Base-by-base conservation (phyloP, 2,888 invertebrate genomes). In the Conchocele bisecta region DNA sequence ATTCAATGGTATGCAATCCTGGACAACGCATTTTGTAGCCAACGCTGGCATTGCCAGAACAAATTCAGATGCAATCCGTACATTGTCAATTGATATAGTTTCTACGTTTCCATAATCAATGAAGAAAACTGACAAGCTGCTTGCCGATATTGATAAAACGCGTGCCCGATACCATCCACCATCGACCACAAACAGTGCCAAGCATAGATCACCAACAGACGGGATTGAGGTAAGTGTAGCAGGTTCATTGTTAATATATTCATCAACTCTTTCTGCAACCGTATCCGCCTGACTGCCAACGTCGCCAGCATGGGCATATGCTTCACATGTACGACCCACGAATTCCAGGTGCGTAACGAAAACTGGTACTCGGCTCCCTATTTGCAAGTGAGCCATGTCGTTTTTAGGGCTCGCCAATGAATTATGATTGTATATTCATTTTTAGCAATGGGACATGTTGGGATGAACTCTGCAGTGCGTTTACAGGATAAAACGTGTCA, bases 101-200 rank as follows among this genome's bases (percentile, higher is more conserved):
- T 89, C 89, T 26, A 80, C 79, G 65, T 91, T 90, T 1, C 91
- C 91, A 83, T 87, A 90, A 72, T 91, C 91, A 26, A 90, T 81
- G 73, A 89, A 91, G 28, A 78, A 81, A 1, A 91, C 88, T 48
- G 72, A 65, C 13, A 82, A 61, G 7, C 58, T 51, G 4, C 46
- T 51, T 0, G 61, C 68, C 0, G 76, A 54, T 4, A 68, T 58
- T 15, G 67, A 56, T 28, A 78, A 41, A 20, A 89, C 76, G 26
- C 73, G 61, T 2, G 83, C 87, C 26, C 89, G 71, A 74, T 89
- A 89, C 88, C 88, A 88, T 33, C 79, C 74, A n/a, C 74, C 73
- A 65, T 88, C 89, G 46, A 83, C 86, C 46, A 71, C 67, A 37
- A 79, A 83, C 6, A 81, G 66, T 9, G 83, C 83, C 70, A 83